These are phyloP conservation scores for Erebia ligea DNA, from an alignment of 2,888 invertebrate genomes.

Conservation along the genomic window DNA sequence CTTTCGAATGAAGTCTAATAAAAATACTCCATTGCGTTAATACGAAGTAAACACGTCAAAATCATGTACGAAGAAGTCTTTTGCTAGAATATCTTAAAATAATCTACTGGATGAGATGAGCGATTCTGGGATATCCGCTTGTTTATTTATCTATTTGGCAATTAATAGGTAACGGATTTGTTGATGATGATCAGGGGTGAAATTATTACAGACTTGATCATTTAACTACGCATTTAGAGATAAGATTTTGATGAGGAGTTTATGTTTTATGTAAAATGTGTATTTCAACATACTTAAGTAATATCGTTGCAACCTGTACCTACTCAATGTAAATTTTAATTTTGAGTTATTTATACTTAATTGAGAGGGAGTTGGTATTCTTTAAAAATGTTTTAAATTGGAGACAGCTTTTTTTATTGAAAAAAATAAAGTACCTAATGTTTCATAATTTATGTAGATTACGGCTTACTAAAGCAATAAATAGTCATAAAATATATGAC, in stretches of 20 bases:
- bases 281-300: neutral
- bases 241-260: neutral
- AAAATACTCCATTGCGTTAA: slow-evolving; percentile 67
- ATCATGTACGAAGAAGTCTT: slow-evolving; percentile 52
- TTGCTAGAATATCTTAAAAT: slow-evolving; percentile 40
- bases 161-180: slow-evolving; percentile 6
- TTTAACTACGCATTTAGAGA: neutral
- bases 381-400: neutral
- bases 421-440: no score
- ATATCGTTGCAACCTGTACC: neutral
- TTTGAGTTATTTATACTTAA: neutral
- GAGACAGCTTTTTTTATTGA: neutral
- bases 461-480: neutral
- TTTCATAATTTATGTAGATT: neutral
- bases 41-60: slow-evolving; percentile 58
- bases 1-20: slow-evolving; percentile 62
- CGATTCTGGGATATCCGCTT: slow-evolving; percentile 12
- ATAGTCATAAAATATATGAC: neutral
- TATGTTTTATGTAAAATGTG: neutral
- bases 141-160: neutral
- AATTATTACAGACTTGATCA: neutral
- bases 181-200: neutral
- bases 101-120: slow-evolving; percentile 12
- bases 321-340: neutral
- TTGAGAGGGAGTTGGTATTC: neutral